Evolutionary conservation across 2,888 invertebrate genomes (phyloP).

Genomic region (Octonoba sinensis): DNA sequence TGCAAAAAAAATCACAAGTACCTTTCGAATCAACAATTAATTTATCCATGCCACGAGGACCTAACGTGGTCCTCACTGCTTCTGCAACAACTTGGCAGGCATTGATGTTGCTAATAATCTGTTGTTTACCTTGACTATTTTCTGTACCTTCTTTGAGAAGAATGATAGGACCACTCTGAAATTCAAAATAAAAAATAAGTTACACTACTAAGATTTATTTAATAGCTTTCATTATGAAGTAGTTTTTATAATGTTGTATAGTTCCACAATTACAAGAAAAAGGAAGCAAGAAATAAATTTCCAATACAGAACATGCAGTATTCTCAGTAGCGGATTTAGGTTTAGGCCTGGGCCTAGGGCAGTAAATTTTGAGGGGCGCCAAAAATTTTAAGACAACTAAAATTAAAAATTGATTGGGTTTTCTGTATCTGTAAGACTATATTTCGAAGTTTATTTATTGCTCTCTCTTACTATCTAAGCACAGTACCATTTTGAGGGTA

Average conservation of each 20-base stretch:
- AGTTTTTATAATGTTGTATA: neutral
- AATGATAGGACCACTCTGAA: constrained; percentile 94
- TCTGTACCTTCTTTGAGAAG: constrained; percentile 98
- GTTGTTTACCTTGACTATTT: constrained; percentile 93
- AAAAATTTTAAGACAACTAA: too few relatives aligned
- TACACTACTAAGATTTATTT: too few relatives aligned
- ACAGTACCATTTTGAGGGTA: too few relatives aligned
- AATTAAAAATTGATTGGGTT: too few relatives aligned
- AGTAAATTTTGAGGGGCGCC: too few relatives aligned
- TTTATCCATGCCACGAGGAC: constrained; percentile 99
- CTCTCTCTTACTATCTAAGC: too few relatives aligned
- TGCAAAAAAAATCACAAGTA: constrained; percentile 12
- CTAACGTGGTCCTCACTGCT: constrained; percentile 96
- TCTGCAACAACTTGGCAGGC: constrained; percentile 96
- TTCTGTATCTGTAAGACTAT: too few relatives aligned
- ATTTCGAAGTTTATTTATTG: too few relatives aligned
- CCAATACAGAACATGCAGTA: too few relatives aligned
- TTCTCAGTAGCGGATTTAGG: too few relatives aligned
- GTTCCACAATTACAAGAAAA: neutral
- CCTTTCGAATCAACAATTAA: constrained; percentile 91
- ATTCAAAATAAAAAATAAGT: constrained; percentile 20
- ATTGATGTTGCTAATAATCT: constrained; percentile 96
- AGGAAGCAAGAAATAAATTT: neutral
- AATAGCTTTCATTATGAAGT: neutral
- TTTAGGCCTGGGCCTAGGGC: too few relatives aligned